Evolutionary conservation across 2,797 vertebrate genomes (phyloP), one percentile per base, ranked within the genome.

Genomic region (Loris lydekkerianus): DNA sequence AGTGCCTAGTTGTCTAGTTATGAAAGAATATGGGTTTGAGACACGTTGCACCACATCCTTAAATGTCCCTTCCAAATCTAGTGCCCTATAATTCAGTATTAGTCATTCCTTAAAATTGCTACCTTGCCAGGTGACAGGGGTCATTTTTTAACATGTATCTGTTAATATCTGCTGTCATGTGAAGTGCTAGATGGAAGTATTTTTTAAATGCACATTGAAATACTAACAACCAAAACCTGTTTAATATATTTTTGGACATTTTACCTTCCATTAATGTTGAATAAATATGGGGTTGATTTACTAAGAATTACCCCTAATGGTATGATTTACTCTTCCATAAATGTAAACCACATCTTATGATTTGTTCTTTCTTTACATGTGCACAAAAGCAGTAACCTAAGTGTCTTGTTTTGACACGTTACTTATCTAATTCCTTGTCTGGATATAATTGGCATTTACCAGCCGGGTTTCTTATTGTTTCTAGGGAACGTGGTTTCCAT

Each of bases 101-200:
- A 86, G 37, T 60, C 20, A 84, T 46, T 31, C 78, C 40, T 20
- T 88, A 78, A 91, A 87, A 95, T 67, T 77, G 21, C 94, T 87
- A 23, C 17, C 25, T 75, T 11, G 31, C 31, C 0, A 0, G 11
- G 1, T n/a, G 89, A 4, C 40, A 63, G 27, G n/a, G 21, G 56
- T 56, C 27, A 72, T 27, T 87, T 17, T 53, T 10, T 86, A 56
- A 78, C 27, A 77, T 40, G 5, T 69, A 37, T 92, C 80, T 31
- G 29, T 95, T 31, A 72, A 58, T 73, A 65, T 37, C 20, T 72
- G 60, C 15, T 61, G 76, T 56, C 14, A 2, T 49, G 7, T 67
- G 76, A 65, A 89, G 9, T 20, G 7, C 23, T 65, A 46, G 21
- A 43, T 60, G 6, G 20, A 95, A 56, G 7, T 84, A 75, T 37